These are phyloP conservation scores for Bursaphelenchus okinawaensis DNA, from an alignment of 2,888 invertebrate genomes.

Conservation along the genomic window DNA sequence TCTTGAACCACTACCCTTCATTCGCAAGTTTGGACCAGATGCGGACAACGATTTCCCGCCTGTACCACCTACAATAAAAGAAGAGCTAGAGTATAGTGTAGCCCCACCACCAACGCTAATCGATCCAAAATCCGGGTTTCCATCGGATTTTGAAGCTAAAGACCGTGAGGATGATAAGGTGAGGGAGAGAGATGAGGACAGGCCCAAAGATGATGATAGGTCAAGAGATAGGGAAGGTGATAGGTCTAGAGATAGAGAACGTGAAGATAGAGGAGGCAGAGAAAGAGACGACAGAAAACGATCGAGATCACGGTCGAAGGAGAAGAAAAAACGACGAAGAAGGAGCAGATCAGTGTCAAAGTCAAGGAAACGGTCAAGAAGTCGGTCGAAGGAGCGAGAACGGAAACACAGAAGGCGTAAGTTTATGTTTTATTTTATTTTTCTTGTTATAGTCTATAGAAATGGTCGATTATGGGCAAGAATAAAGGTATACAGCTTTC, in stretches of 20 bases:
- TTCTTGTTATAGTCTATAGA: not conserved
- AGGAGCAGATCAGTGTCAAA: slow-evolving; percentile 1
- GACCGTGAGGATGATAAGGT: not conserved
- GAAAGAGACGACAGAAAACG: not conserved
- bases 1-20: slow-evolving; percentile 54
- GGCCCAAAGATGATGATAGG: not conserved
- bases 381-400: slow-evolving; percentile 6
- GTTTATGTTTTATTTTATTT: slow-evolving; percentile 5
- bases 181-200: not conserved
- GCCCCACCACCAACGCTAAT: not conserved
- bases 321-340: not conserved
- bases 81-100: not conserved
- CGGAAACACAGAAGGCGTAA: slow-evolving; percentile 9
- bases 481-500: too few relatives aligned
- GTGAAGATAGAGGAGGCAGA: not conserved
- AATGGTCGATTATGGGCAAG: slow-evolving; percentile 8
- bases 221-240: not conserved
- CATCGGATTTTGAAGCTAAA: too few relatives aligned
- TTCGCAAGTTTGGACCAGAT: slow-evolving; percentile 47
- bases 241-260: not conserved
- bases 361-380: slow-evolving; percentile 11
- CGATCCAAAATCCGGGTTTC: too few relatives aligned
- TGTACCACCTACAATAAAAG: not conserved
- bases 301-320: not conserved
- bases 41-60: slow-evolving; percentile 15